Percentiles rank a stretch among this genome's conserved stretches.
Evolutionary conservation across 2,888 invertebrate species (phyloP).

Genomic region (Phaedon cochleariae): DNA sequence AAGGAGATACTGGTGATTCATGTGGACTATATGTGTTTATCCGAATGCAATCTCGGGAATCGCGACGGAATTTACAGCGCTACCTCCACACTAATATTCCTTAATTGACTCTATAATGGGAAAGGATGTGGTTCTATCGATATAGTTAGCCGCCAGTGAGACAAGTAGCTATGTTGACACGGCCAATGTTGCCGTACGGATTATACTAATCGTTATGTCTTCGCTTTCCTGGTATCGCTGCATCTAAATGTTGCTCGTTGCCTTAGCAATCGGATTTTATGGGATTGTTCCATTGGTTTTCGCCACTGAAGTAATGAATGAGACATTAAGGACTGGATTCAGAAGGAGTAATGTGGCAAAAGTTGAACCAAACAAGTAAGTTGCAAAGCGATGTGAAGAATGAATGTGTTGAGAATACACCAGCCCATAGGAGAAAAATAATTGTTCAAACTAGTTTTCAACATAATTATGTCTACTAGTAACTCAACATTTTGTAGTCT

Average conservation of each 20-base stretch:
- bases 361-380: neutral
- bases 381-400: too few relatives aligned
- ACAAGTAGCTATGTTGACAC: constrained; percentile 47
- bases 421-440: too few relatives aligned
- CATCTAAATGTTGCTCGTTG: constrained; percentile 32
- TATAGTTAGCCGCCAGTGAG: constrained; percentile 46
- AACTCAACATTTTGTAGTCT: too few relatives aligned
- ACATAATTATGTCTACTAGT: too few relatives aligned
- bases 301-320: neutral
- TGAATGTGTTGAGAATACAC: too few relatives aligned
- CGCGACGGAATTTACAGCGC: constrained; percentile 53
- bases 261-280: constrained; percentile 21
- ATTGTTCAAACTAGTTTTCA: too few relatives aligned
- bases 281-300: constrained; percentile 17
- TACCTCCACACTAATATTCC: constrained; percentile 52
- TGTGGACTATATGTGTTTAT: constrained; percentile 37
- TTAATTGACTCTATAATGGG: constrained; percentile 54
- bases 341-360: neutral
- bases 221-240: constrained; percentile 32
- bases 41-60: constrained; percentile 52
- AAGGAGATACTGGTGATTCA: constrained; percentile 8
- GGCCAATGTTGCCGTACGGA: constrained; percentile 27
- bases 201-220: constrained; percentile 38
- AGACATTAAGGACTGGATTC: neutral
- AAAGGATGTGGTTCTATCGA: constrained; percentile 47